These are phyloP conservation scores for Baccha elongata DNA, from an alignment of 2,888 invertebrate species.

Conservation along the genomic window DNA sequence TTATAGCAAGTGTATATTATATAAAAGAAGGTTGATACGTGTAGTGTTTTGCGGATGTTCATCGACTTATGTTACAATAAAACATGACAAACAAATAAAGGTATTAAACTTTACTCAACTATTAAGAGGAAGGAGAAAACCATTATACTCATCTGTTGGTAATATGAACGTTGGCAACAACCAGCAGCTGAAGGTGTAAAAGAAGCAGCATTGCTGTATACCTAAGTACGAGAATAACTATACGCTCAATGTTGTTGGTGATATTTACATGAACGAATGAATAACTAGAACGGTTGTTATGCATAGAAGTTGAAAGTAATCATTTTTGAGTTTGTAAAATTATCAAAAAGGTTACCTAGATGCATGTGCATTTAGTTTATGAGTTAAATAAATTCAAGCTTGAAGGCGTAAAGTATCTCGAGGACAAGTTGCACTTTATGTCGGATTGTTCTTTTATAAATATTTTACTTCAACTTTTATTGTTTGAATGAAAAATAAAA, in stretches of 20 bases:
- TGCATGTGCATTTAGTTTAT: slow-evolving; percentile 1
- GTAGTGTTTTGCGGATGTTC: slow-evolving; percentile 15
- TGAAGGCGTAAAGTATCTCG: not conserved
- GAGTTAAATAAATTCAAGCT: not conserved
- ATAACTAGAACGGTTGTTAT: slow-evolving; percentile 19
- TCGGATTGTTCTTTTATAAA: too few relatives aligned
- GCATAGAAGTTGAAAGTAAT: slow-evolving; percentile 14
- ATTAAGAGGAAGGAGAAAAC: not conserved
- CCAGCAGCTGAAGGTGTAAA: not conserved
- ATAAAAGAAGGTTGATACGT: not conserved
- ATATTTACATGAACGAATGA: slow-evolving; percentile 22
- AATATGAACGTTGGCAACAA: not conserved
- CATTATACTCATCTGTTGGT: not conserved
- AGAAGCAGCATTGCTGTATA: too few relatives aligned
- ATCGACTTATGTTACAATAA: slow-evolving; percentile 19
- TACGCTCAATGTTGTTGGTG: slow-evolving; percentile 2
- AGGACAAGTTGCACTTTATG: not conserved
- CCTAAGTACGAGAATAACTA: too few relatives aligned
- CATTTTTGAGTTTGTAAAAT: not conserved
- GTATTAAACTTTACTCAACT: not conserved
- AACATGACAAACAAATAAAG: not conserved
- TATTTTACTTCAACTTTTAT: too few relatives aligned
- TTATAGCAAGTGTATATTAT: not conserved
- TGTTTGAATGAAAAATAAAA: too few relatives aligned
- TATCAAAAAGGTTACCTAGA: slow-evolving; percentile 1